phyloP scores from a whole-genome alignment of 1,140 invertebrate species.

The Calliphora vicina region DNA sequence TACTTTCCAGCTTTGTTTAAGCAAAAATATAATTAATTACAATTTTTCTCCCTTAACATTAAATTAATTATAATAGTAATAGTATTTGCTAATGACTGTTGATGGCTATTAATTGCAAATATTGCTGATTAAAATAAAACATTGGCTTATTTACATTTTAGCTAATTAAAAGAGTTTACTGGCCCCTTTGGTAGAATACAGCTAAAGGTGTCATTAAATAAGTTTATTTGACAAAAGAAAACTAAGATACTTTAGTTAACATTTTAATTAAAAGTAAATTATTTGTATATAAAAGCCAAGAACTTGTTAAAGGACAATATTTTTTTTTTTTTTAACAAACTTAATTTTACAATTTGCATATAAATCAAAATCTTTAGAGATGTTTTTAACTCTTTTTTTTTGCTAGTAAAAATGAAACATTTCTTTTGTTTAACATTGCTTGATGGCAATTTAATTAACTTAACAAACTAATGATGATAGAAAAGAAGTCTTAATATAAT shows the following conservation, averaged over 20 bases:
- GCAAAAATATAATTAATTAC: neutral
- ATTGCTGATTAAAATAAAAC: neutral
- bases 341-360: neutral
- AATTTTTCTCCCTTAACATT: too few species aligned
- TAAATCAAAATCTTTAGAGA: neutral
- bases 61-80: too few species aligned
- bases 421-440: neutral
- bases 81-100: neutral
- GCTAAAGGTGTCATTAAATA: neutral
- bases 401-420: neutral
- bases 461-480: slow-evolving; percentile 3
- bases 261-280: slow-evolving; percentile 11
- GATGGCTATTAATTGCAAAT: neutral
- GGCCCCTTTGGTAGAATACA: too few species aligned
- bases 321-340: neutral
- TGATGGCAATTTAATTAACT: slow-evolving; percentile 2
- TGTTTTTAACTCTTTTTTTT: neutral
- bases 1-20: neutral
- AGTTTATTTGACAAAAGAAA: neutral
- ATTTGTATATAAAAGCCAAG: neutral
- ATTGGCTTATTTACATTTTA: neutral
- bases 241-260: neutral
- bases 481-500: neutral
- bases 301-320: neutral
- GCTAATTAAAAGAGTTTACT: neutral